A percentile compares a stretch with the other conserved stretches of the same genome.
Conservation (phyloP, 2,888 invertebrate species). For the Deilephila elpenor region DNA sequence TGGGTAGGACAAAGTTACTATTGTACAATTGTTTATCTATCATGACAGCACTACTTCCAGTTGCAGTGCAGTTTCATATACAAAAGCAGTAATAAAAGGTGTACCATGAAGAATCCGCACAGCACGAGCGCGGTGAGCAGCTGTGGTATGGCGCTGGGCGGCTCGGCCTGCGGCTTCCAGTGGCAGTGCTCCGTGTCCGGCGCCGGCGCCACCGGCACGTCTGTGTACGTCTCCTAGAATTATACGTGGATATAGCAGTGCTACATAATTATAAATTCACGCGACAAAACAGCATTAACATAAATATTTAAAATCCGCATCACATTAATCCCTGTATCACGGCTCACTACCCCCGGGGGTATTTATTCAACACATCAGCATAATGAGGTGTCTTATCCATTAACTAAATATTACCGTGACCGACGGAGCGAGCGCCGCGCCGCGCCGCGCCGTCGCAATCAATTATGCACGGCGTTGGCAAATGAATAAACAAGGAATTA, state of each 20-base stretch:
- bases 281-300: too few relatives aligned
- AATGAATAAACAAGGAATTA: conserved; percentile 7
- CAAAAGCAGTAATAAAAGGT: conserved; percentile 34
- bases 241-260: not conserved
- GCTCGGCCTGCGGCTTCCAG: conserved; percentile 75
- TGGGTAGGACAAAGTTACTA: too few relatives aligned
- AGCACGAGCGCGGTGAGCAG: conserved; percentile 86
- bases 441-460: not conserved
- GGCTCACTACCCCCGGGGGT: not conserved
- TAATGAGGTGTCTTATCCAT: not conserved
- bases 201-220: conserved; percentile 72
- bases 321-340: not conserved
- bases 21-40: too few relatives aligned
- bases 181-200: conserved; percentile 80
- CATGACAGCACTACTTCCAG: too few relatives aligned
- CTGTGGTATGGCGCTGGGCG: conserved; percentile 86
- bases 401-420: not conserved
- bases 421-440: not conserved
- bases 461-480: not conserved
- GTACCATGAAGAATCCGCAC: conserved; percentile 90
- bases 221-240: conserved; percentile 82
- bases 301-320: not conserved
- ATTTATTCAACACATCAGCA: not conserved
- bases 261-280: too few relatives aligned
- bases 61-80: too few relatives aligned